These are phyloP conservation scores for Meles meles DNA, from an alignment of 2,113 vertebrate species.

Conservation along the genomic window DNA sequence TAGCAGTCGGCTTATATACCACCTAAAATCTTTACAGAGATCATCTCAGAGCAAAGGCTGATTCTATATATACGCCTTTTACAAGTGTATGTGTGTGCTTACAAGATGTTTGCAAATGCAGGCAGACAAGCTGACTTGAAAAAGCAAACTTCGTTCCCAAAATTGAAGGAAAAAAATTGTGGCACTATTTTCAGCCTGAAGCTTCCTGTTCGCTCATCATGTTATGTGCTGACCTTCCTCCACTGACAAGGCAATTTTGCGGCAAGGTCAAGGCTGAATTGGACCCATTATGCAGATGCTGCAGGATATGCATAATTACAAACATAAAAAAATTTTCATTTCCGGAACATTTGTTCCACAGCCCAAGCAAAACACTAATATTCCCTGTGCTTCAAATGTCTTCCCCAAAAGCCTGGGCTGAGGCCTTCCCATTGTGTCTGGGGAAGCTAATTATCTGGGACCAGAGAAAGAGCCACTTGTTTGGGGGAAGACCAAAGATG, in stretches of 20 bases:
- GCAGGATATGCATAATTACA: slow-evolving; percentile 68
- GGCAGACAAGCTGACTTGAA: slow-evolving; percentile 13
- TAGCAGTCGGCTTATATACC: background rate
- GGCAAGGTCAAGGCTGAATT: slow-evolving; percentile 56
- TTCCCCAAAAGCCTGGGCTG: slow-evolving; percentile 42
- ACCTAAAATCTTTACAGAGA: background rate
- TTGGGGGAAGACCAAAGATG: slow-evolving; percentile 44
- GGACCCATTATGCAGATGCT: slow-evolving; percentile 69
- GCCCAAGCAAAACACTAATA: slow-evolving; percentile 15
- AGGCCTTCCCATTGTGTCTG: slow-evolving; percentile 65
- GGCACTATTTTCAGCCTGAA: background rate
- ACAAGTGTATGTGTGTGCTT: background rate
- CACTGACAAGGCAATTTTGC: background rate
- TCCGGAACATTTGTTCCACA: slow-evolving; percentile 40
- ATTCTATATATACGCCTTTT: background rate
- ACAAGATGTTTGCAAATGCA: slow-evolving; percentile 18
- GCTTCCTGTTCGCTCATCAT: slow-evolving; percentile 29
- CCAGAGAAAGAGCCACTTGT: slow-evolving; percentile 72
- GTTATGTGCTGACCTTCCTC: background rate
- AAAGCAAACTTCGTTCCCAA: slow-evolving; percentile 37
- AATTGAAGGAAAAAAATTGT: background rate
- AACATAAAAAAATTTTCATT: slow-evolving; percentile 41
- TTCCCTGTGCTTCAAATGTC: slow-evolving; percentile 37
- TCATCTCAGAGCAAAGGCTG: background rate
- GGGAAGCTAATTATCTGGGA: slow-evolving; percentile 51